Conservation (phyloP, 2,113 vertebrate genomes). For the Sturnira hondurensis region DNA sequence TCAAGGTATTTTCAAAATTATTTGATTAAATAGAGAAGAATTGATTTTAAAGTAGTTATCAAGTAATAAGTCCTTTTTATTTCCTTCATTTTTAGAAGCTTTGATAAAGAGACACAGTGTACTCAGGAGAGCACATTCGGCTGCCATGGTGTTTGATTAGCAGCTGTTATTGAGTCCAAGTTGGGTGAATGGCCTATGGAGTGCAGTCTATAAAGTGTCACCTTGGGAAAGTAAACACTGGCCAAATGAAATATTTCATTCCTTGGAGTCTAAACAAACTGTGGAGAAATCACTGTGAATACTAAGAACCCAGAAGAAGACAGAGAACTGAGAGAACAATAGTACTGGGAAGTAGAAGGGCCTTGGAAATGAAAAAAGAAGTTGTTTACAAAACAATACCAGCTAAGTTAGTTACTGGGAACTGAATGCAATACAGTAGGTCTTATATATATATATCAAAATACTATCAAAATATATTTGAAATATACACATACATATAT, state of each 20-base stretch:
- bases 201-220: neutral
- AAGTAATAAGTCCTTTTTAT: neutral
- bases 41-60: conserved; percentile 1
- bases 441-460: neutral
- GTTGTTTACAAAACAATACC: neutral
- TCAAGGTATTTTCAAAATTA: conserved; percentile 43
- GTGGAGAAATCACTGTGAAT: neutral
- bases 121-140: neutral
- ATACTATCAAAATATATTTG: neutral
- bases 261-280: neutral
- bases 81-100: conserved; percentile 8
- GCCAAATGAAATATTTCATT: neutral
- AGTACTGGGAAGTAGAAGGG: neutral
- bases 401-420: neutral
- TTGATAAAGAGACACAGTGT: neutral
- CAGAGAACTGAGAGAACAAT: neutral
- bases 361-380: neutral
- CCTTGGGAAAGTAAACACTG: neutral
- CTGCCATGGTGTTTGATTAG: neutral
- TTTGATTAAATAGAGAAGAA: conserved; percentile 50
- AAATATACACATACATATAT: neutral
- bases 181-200: neutral
- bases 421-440: neutral
- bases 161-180: neutral
- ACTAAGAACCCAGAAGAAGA: neutral